A percentile compares a stretch with the other conserved stretches of the same genome.
phyloP scores from a whole-genome alignment of 2,797 vertebrate species.

The Neoniphon sammara region DNA sequence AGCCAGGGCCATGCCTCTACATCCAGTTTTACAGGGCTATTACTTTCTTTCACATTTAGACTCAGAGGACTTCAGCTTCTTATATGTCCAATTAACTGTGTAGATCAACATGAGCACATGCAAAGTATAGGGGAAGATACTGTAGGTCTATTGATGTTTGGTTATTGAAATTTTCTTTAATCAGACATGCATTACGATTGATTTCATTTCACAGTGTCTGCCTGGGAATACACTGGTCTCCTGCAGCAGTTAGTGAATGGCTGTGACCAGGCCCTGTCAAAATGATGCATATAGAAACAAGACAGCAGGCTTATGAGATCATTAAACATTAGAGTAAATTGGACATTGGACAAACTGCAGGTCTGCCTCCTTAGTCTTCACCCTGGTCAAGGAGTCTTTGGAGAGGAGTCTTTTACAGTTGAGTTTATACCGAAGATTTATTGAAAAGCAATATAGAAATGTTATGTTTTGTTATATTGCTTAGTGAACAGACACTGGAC shows the following conservation, averaged over 20 bases:
- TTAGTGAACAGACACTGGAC: not conserved
- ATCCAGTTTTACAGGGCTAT: too few relatives aligned
- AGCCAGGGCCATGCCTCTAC: not conserved
- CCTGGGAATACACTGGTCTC: not conserved
- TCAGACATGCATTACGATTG: not conserved
- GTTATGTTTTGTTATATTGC: too few relatives aligned
- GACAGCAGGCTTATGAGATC: not conserved
- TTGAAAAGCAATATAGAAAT: not conserved
- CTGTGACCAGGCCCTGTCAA: slow-evolving; percentile 18
- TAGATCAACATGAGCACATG: not conserved
- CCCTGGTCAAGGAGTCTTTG: not conserved
- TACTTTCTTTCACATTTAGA: too few relatives aligned
- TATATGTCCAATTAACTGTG: not conserved
- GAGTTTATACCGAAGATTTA: not conserved
- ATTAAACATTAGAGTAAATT: slow-evolving; percentile 6
- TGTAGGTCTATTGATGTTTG: not conserved
- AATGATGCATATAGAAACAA: slow-evolving; percentile 26
- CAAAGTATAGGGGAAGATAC: not conserved
- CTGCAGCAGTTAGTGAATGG: not conserved
- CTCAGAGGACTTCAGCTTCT: too few relatives aligned
- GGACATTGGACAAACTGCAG: slow-evolving; percentile 24
- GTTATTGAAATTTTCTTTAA: not conserved
- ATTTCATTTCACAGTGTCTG: not conserved
- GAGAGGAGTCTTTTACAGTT: not conserved
- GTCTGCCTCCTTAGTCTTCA: not conserved